A percentile compares a stretch with the other conserved stretches of the same genome.
Evolutionary conservation across 2,888 invertebrate species (phyloP).

Genomic region (Mythimna albipuncta): DNA sequence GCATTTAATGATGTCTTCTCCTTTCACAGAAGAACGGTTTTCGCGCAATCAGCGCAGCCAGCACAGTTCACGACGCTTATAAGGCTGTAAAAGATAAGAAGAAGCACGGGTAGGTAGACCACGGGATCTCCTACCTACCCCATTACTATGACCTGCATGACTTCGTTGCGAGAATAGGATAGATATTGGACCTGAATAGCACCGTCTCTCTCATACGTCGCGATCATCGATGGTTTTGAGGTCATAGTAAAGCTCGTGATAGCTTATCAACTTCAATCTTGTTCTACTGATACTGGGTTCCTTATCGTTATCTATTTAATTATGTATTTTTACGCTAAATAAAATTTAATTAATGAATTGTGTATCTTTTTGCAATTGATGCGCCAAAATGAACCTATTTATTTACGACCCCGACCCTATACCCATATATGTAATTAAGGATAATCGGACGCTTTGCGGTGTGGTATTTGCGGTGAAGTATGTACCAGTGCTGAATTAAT

Average conservation of each 20-base stretch:
- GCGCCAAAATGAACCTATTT: not conserved
- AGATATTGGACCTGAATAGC: no score
- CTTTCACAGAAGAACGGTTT: conserved; percentile 55
- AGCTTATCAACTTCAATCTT: not conserved
- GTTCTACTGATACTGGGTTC: not conserved
- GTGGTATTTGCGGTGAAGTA: no score
- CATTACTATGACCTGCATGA: no score
- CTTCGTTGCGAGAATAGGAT: no score
- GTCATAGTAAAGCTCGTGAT: no score
- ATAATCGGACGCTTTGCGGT: no score
- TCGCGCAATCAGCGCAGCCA: conserved; percentile 49
- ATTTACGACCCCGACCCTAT: not conserved
- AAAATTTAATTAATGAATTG: conserved; percentile 3
- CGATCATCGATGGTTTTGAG: no score
- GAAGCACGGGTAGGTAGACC: conserved; percentile 40
- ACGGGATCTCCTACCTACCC: no score
- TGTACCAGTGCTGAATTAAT: no score
- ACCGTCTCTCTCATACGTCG: no score
- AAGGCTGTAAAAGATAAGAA: conserved; percentile 46
- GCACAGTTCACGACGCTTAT: conserved; percentile 52
- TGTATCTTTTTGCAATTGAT: not conserved
- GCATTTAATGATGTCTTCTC: not conserved
- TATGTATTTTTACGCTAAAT: conserved; percentile 12
- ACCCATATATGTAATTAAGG: no score
- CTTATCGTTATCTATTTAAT: not conserved